Evolutionary conservation across 2,797 vertebrate species (phyloP).

Genomic region (Sebastes minor): DNA sequence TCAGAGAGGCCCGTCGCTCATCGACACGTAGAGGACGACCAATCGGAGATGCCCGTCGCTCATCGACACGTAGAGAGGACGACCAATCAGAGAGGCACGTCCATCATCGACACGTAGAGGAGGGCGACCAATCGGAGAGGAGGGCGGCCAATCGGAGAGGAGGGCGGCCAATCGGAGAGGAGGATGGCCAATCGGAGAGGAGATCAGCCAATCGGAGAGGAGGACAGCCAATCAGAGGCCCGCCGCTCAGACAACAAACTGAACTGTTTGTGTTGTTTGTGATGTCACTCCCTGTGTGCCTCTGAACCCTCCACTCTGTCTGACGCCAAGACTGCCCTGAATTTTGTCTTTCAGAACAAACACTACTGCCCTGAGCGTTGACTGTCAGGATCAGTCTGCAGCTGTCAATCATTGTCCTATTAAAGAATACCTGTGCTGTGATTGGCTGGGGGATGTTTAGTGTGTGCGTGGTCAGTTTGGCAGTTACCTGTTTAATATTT

Average conservation of each 20-base stretch:
- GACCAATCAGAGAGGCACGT: too few species aligned
- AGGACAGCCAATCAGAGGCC: slow-evolving; percentile 71
- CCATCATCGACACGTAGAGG: too few species aligned
- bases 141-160: not conserved
- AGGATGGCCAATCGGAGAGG: not conserved
- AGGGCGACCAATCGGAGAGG: not conserved
- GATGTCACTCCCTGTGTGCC: slow-evolving; percentile 60
- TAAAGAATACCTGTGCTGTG: not conserved
- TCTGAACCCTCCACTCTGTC: not conserved
- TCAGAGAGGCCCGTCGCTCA: slow-evolving; percentile 88
- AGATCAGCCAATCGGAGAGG: slow-evolving; percentile 70
- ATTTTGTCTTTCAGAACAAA: not conserved
- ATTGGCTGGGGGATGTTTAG: not conserved
- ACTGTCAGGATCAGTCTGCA: not conserved
- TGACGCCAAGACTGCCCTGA: not conserved
- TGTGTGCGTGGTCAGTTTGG: not conserved
- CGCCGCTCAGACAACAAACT: not conserved
- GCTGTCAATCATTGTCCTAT: not conserved
- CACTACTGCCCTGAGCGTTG: not conserved
- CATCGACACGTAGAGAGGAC: slow-evolving; percentile 57
- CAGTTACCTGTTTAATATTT: not conserved
- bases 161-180: not conserved
- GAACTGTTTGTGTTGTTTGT: not conserved
- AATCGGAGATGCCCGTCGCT: slow-evolving; percentile 62
- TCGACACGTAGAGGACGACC: slow-evolving; percentile 78